These are phyloP conservation scores for Xestobium rufovillosum DNA, from an alignment of 2,888 invertebrate species.

Conservation along the genomic window DNA sequence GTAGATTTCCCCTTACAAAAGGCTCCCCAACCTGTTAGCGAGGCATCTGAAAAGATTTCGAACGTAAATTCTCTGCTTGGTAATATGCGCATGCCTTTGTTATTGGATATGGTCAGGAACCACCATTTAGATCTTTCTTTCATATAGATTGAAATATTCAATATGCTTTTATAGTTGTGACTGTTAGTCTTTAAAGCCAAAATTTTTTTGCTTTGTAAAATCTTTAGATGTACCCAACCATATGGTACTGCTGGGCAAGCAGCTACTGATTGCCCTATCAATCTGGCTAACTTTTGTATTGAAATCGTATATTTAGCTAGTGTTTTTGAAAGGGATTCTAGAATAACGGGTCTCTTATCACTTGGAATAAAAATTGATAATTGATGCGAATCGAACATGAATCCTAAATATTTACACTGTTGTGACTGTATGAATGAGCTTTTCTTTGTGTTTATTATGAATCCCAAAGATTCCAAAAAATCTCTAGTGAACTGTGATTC, in stretches of 20 bases:
- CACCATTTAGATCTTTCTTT: too few relatives aligned
- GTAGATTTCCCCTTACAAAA: constrained; percentile 9
- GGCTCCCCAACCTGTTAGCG: constrained; percentile 15
- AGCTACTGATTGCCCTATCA: too few relatives aligned
- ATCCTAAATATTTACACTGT: constrained; percentile 20
- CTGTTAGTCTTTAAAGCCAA: constrained; percentile 13
- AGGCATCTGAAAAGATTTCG: constrained; percentile 18
- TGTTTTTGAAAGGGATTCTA: too few relatives aligned
- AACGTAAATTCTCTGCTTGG: constrained; percentile 9
- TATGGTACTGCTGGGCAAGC: too few relatives aligned
- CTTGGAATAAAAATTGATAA: too few relatives aligned
- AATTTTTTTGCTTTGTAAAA: too few relatives aligned
- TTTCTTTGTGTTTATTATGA: constrained; percentile 23
- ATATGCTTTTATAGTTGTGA: constrained; percentile 14
- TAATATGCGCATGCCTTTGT: constrained; percentile 3
- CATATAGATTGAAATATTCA: constrained; percentile 14
- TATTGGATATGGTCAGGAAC: constrained; percentile 9
- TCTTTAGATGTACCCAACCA: too few relatives aligned
- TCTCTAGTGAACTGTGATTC: constrained; percentile 8
- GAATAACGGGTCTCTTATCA: too few relatives aligned
- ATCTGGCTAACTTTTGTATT: too few relatives aligned
- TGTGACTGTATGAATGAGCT: constrained; percentile 15
- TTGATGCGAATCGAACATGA: constrained; percentile 20
- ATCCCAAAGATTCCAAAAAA: constrained; percentile 18
- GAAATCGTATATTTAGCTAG: too few relatives aligned